Conservation (phyloP, 2,888 invertebrate genomes). For the Trissonchulus latispiculum region DNA sequence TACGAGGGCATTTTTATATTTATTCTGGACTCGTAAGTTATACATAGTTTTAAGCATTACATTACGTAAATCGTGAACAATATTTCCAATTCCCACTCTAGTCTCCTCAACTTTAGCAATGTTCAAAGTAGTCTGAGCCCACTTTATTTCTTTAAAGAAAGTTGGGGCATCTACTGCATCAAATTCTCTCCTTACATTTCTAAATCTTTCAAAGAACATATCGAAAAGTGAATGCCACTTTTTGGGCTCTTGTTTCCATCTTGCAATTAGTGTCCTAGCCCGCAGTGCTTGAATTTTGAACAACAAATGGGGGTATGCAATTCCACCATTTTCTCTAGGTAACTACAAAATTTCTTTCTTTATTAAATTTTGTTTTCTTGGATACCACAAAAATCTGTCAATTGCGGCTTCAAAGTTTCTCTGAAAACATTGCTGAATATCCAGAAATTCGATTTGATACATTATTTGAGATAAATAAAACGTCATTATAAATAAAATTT, state of each 20-base stretch:
- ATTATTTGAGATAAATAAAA: neutral
- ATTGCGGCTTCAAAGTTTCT: slow-evolving; percentile 1
- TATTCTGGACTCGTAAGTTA: neutral
- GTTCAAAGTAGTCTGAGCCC: neutral
- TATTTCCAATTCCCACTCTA: neutral
- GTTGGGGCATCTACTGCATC: neutral
- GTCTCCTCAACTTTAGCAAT: neutral
- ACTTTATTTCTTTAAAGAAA: neutral
- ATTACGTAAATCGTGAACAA: neutral
- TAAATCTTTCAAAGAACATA: neutral
- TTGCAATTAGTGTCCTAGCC: neutral
- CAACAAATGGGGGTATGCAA: neutral
- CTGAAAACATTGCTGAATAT: neutral
- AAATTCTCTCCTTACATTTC: neutral
- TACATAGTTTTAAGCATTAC: neutral
- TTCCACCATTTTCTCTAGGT: neutral
- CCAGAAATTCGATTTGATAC: neutral
- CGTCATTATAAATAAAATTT: neutral
- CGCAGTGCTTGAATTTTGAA: neutral
- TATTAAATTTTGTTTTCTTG: slow-evolving; percentile 2
- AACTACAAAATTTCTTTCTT: slow-evolving; percentile 1
- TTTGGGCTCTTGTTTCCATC: neutral
- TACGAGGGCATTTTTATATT: neutral
- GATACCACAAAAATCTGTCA: slow-evolving; percentile 12
- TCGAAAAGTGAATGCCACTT: neutral